Evolutionary conservation across 2,888 invertebrate genomes (phyloP).

Genomic region (Conops quadrifasciatus): DNA sequence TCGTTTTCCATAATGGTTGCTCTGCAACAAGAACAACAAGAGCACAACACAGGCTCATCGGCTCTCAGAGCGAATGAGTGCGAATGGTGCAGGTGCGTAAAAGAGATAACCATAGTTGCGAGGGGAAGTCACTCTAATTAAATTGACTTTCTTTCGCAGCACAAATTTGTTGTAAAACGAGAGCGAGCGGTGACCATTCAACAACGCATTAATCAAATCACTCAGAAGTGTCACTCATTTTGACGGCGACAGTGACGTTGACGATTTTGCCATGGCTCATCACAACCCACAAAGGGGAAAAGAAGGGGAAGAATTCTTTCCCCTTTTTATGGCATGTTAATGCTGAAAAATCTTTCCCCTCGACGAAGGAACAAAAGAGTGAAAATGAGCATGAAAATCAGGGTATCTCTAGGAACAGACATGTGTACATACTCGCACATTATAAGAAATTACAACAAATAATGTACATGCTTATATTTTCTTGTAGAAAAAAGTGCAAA

Average conservation of each 20-base stretch:
- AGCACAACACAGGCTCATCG: slow-evolving; percentile 30
- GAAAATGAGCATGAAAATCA: background rate
- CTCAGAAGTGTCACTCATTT: slow-evolving; percentile 10
- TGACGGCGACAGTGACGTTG: background rate
- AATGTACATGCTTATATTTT: no score
- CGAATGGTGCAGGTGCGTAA: slow-evolving; percentile 14
- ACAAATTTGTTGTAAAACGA: background rate
- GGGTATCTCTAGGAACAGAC: background rate
- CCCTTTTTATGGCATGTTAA: slow-evolving; percentile 25
- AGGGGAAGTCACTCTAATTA: slow-evolving; percentile 41
- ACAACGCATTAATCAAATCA: slow-evolving; percentile 26
- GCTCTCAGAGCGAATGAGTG: slow-evolving; percentile 6
- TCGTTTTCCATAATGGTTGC: slow-evolving; percentile 57
- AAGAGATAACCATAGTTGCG: slow-evolving; percentile 28
- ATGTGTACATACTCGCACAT: background rate
- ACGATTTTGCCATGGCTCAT: slow-evolving; percentile 3
- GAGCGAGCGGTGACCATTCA: background rate
- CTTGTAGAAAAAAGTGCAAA: no score
- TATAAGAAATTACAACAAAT: background rate
- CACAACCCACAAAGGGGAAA: slow-evolving; percentile 6
- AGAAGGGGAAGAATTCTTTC: slow-evolving; percentile 1
- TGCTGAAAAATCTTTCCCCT: background rate
- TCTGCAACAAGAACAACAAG: slow-evolving; percentile 44
- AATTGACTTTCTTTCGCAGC: slow-evolving; percentile 34
- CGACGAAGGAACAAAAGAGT: background rate